Conservation (phyloP, 2,113 vertebrate species). For the Podiceps cristatus region DNA sequence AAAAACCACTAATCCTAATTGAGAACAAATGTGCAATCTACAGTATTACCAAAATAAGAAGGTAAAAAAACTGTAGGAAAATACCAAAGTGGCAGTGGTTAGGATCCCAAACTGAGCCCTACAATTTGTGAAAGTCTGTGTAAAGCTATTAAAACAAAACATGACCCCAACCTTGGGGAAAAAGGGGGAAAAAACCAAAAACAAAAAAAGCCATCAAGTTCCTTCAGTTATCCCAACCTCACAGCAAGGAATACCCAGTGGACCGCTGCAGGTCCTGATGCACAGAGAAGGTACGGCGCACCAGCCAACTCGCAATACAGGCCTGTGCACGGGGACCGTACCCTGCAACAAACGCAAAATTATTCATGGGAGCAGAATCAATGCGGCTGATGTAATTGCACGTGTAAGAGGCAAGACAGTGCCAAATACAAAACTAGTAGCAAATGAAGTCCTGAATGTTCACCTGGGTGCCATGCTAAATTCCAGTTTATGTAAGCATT, state of each 20-base stretch:
- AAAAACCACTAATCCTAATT: neutral
- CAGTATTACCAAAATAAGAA: neutral
- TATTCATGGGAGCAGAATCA: neutral
- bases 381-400: neutral
- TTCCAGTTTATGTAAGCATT: neutral
- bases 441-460: neutral
- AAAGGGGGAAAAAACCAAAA: too few species aligned
- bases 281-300: fast-evolving
- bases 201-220: neutral
- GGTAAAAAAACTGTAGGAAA: neutral
- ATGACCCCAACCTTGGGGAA: neutral
- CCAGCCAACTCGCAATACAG: fast-evolving
- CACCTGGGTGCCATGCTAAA: neutral
- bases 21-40: neutral
- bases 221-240: neutral
- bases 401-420: neutral
- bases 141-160: neutral
- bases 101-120: neutral
- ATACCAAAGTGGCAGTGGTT: neutral
- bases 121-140: neutral
- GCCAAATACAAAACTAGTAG: neutral
- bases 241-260: neutral
- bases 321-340: fast-evolving
- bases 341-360: neutral
- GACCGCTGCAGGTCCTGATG: neutral